A percentile compares a stretch with the other conserved stretches of the same genome.
These are phyloP conservation scores for Eucera pruinosa DNA, from an alignment of 2,888 invertebrate genomes.

Conservation along the genomic window DNA sequence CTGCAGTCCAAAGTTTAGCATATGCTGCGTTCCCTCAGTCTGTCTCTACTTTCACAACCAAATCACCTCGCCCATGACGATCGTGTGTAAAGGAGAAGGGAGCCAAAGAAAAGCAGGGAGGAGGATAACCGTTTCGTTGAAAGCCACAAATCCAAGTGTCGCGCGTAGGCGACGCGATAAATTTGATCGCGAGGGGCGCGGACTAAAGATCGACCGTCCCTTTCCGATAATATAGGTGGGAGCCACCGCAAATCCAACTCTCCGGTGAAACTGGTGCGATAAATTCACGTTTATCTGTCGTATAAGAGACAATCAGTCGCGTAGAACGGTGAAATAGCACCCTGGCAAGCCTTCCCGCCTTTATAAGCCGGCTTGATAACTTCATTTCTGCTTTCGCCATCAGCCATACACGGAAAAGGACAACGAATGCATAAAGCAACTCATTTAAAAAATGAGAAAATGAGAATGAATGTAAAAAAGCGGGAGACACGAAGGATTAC, in stretches of 20 bases:
- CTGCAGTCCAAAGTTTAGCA: too few relatives aligned
- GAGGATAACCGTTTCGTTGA: constrained; percentile 49
- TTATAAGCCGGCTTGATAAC: constrained; percentile 36
- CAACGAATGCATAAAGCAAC: too few relatives aligned
- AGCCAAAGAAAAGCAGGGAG: not conserved
- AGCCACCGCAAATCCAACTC: constrained; percentile 64
- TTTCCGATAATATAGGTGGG: constrained; percentile 59
- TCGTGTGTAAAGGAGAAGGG: not conserved
- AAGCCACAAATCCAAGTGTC: constrained; percentile 67
- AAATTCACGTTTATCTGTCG: constrained; percentile 65
- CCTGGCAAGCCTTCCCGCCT: not conserved
- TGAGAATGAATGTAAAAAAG: too few relatives aligned
- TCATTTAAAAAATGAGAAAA: too few relatives aligned
- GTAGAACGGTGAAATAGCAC: constrained; percentile 28
- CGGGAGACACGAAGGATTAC: too few relatives aligned
- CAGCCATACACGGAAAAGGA: not conserved
- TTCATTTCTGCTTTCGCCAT: constrained; percentile 29
- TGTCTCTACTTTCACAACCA: not conserved
- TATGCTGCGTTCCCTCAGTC: too few relatives aligned
- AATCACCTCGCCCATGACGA: constrained; percentile 10
- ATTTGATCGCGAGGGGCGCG: constrained; percentile 29
- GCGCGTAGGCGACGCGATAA: constrained; percentile 53
- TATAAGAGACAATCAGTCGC: constrained; percentile 52
- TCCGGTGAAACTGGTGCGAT: constrained; percentile 51
- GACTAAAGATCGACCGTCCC: constrained; percentile 61